Conservation (phyloP, 2,113 vertebrate genomes). For the Psammodynastes pulverulentus region DNA sequence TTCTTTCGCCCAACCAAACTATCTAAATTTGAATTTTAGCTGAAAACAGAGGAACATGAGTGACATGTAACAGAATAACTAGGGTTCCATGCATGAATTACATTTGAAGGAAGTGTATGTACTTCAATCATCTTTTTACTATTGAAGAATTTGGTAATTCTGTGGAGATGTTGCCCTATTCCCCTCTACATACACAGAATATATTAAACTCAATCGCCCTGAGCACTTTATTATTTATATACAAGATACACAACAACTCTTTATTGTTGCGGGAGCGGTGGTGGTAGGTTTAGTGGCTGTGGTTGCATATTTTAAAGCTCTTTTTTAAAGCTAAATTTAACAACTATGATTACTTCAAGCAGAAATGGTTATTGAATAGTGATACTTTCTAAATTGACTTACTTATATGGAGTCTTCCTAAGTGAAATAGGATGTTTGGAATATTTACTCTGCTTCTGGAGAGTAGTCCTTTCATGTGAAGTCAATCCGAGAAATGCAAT, state of each 20-base stretch:
- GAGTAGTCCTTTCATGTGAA: conserved; percentile 81
- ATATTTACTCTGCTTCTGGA: conserved; percentile 75
- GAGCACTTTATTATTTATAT: neutral
- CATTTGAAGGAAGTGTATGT: neutral
- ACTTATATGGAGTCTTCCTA: conserved; percentile 92
- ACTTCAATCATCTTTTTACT: too few species aligned
- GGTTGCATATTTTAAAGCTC: neutral
- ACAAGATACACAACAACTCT: neutral
- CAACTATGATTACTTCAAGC: neutral
- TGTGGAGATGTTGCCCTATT: neutral
- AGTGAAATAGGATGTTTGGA: conserved; percentile 77
- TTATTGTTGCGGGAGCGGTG: neutral
- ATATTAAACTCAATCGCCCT: neutral
- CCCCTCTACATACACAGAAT: neutral
- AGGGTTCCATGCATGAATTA: neutral
- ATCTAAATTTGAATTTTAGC: neutral
- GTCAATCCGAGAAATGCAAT: conserved; percentile 87
- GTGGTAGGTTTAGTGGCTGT: neutral
- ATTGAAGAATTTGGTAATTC: neutral
- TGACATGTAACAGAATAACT: neutral
- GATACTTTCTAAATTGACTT: conserved; percentile 46
- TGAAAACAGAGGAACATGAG: neutral
- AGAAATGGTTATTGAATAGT: neutral
- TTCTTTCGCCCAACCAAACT: too few species aligned
- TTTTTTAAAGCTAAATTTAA: neutral